Percentiles rank a stretch among this genome's conserved stretches.
Conservation (phyloP, 2,113 vertebrate species). For the Trichomycterus rosablanca region DNA sequence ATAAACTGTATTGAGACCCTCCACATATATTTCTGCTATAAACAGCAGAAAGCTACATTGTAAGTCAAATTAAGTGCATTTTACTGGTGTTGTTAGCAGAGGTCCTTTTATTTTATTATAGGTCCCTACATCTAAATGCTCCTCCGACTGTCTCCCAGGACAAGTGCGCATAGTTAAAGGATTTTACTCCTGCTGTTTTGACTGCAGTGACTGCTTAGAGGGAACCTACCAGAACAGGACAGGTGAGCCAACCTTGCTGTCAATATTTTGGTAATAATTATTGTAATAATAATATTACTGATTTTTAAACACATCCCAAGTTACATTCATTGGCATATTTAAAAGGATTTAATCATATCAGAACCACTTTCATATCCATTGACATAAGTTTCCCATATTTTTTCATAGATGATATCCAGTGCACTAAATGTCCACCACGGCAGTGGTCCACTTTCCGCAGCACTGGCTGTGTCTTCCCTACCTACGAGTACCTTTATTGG, state of each 20-base stretch:
- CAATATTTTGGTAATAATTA: neutral
- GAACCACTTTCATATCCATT: neutral
- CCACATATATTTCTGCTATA: no score
- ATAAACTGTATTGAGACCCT: no score
- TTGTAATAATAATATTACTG: neutral
- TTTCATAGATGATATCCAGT: slow-evolving; percentile 69
- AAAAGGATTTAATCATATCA: neutral
- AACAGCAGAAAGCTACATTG: no score
- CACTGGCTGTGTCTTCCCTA: slow-evolving; percentile 60
- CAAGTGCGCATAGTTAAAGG: slow-evolving; percentile 70
- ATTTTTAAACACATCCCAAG: no score
- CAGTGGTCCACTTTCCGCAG: slow-evolving; percentile 72
- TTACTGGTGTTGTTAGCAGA: no score
- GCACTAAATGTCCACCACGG: slow-evolving; percentile 56
- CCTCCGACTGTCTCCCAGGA: slow-evolving; percentile 67
- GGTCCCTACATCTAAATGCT: slow-evolving; percentile 79
- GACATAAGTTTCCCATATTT: neutral
- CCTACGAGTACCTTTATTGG: slow-evolving; percentile 67
- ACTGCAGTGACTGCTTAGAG: slow-evolving; percentile 76
- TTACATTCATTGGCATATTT: no score
- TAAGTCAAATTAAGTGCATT: no score
- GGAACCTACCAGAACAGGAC: slow-evolving; percentile 72
- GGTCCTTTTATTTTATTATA: slow-evolving; percentile 52
- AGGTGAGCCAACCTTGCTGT: slow-evolving; percentile 35
- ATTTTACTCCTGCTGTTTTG: slow-evolving; percentile 78